Conservation (phyloP, 2,888 invertebrate species). For the Cylloceria caligata region DNA sequence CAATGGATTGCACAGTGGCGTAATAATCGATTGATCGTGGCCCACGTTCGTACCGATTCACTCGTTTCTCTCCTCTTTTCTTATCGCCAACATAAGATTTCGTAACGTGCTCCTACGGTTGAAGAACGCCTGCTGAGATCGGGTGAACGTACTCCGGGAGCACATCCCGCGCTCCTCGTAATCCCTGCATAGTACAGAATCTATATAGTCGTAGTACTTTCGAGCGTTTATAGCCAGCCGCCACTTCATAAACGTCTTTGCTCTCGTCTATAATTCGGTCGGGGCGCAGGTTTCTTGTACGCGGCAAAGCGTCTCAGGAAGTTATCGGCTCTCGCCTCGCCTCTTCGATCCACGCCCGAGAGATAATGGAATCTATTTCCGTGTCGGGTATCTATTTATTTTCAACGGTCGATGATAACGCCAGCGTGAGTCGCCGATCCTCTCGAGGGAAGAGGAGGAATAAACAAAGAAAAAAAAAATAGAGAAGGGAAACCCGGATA, state of each 20-base stretch:
- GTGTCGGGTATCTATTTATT: conserved; percentile 72
- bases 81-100: conserved; percentile 34
- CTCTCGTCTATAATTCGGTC: conserved; percentile 53
- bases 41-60: conserved; percentile 40
- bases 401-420: conserved; percentile 74
- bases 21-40: conserved; percentile 64
- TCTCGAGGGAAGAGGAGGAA: neutral
- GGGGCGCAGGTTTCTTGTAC: conserved; percentile 25
- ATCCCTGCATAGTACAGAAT: conserved; percentile 16
- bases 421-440: conserved; percentile 6
- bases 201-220: conserved; percentile 23
- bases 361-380: conserved; percentile 72
- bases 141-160: conserved; percentile 41
- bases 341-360: conserved; percentile 54
- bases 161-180: conserved; percentile 15
- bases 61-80: conserved; percentile 19
- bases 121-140: conserved; percentile 10
- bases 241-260: conserved; percentile 45
- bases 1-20: conserved; percentile 41
- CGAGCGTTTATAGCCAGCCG: conserved; percentile 39
- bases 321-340: conserved; percentile 68
- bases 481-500: too few species aligned
- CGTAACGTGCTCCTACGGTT: conserved; percentile 10
- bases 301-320: conserved; percentile 57
- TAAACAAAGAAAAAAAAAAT: neutral